Percentiles rank a stretch among this genome's conserved stretches.
Conservation (phyloP, 2,113 vertebrate species). For the Zosterops lateralis region DNA sequence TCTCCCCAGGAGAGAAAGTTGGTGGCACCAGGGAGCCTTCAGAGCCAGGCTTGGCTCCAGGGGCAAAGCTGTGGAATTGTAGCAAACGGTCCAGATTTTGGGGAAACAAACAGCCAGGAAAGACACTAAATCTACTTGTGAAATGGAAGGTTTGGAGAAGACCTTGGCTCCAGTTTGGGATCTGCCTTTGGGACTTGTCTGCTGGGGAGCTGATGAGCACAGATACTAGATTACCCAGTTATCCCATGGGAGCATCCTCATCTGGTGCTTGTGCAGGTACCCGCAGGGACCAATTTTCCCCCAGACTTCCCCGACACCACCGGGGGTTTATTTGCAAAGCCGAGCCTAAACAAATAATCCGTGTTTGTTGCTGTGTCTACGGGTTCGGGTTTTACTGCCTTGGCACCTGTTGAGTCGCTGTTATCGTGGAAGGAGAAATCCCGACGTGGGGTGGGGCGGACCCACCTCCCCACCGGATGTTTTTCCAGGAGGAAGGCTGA, state of each 20-base stretch:
- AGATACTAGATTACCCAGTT: not conserved
- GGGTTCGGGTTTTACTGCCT: not conserved
- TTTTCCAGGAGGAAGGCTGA: not conserved
- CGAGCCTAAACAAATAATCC: not conserved
- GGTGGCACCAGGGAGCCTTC: fast-evolving
- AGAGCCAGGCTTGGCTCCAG: not conserved
- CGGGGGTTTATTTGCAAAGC: not conserved
- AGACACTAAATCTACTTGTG: not conserved
- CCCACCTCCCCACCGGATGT: not conserved
- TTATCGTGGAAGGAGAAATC: not conserved
- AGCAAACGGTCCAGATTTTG: not conserved
- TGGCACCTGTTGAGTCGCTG: not conserved
- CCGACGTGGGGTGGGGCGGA: fast-evolving
- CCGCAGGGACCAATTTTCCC: fast-evolving
- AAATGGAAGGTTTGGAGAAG: not conserved
- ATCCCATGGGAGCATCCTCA: not conserved
- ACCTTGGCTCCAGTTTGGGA: not conserved
- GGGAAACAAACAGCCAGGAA: not conserved
- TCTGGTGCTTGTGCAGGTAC: not conserved
- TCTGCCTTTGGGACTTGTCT: not conserved
- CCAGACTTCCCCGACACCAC: not conserved
- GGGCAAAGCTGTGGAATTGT: not conserved
- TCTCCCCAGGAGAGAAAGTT: not conserved
- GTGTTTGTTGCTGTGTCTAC: not conserved
- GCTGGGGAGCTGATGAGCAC: fast-evolving